Evolutionary conservation across 2,113 vertebrate genomes (phyloP).

Genomic region (Todiramphus chloris): DNA sequence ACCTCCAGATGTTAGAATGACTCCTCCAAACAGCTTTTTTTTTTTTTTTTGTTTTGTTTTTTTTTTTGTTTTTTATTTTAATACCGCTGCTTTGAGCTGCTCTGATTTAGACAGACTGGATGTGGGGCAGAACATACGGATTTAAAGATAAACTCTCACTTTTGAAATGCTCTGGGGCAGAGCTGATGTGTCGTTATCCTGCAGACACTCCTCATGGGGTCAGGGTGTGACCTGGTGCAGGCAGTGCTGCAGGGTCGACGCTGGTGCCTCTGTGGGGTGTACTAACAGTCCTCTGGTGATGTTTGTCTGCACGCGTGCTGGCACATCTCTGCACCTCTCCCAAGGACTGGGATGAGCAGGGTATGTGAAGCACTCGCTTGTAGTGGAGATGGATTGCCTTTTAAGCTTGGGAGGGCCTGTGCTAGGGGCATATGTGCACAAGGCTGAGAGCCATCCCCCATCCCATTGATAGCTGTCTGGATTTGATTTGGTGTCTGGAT

Average conservation of each 20-base stretch:
- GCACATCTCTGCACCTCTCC: neutral
- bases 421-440: neutral
- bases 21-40: conserved; percentile 53
- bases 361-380: neutral
- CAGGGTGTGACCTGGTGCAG: neutral
- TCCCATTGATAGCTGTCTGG: neutral
- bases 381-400: neutral
- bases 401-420: neutral
- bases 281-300: neutral
- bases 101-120: conserved; percentile 39
- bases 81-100: conserved; percentile 43
- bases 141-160: conserved; percentile 1
- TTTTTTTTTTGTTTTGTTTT: neutral
- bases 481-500: conserved; percentile 4
- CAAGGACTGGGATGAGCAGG: neutral
- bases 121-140: neutral
- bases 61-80: neutral
- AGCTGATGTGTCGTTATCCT: neutral
- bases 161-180: conserved; percentile 2
- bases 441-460: neutral
- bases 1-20: conserved; percentile 48
- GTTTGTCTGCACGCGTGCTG: neutral
- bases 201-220: neutral
- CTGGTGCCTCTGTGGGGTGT: neutral
- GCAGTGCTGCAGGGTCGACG: neutral